Base-by-base conservation (phyloP, 30 jellyfish, hydroid and myxozoan genomes). In the Pseudorhiza aurosa region DNA sequence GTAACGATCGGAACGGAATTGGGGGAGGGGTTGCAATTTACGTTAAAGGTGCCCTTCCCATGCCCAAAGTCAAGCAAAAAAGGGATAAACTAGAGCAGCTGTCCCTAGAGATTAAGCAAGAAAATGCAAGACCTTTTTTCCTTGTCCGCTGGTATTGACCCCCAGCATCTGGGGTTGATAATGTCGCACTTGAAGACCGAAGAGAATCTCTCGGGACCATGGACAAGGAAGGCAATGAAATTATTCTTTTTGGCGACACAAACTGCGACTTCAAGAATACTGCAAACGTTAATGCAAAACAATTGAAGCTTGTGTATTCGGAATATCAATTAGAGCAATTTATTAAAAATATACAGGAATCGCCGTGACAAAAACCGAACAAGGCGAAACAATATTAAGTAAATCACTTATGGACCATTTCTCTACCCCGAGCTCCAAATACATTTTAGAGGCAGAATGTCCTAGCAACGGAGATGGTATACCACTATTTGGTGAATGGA, bases 101-200 rank as follows among this genome's bases (percentile, higher is more conserved):
- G 17, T 71, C 85, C 44, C 87, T 57, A 32, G 87, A 75, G 68
- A 53, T 75, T 11, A 53, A 56, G 55, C 87, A 56, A 72, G 58
- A 72, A 46, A 27, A 72, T 72, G 77, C 58, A 28, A 72, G 59
- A 56, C 65, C 65, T 9, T 75, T 75, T 55, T 75, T 75, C 58
- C 56, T 75, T 75, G 79, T 75, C 76, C 55, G 80, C 87, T 75
- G 87, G 65, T 75, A 75, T 75, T 65, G 87, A 42, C 80, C 81
- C 68, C 87, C 87, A 53, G 55, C 77, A 6, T 25, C 85, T 25
- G 85, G 58, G 85, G 72, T 1, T 71, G 87, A 75, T 58, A 76
- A 57, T 36, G 87, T 53, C 32, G 76, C 87, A 32, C 36, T 75
- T 24, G 87, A 75, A 32, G 35, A 35, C 77, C 87, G 53, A 8